Evolutionary conservation across 2,113 vertebrate genomes (phyloP).

Genomic region (Pycnonotus jocosus): DNA sequence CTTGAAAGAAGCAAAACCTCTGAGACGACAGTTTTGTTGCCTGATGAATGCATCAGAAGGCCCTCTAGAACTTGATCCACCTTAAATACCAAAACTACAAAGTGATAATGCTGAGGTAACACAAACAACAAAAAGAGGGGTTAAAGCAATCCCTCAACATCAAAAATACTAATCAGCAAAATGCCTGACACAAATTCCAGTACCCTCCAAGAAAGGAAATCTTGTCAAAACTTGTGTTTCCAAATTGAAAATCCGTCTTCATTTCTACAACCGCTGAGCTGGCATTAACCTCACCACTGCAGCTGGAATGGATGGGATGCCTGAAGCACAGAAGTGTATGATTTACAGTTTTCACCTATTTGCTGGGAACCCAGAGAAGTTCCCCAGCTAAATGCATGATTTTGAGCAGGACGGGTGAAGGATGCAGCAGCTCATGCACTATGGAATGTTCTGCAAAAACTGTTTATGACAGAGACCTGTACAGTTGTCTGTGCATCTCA

Average conservation of each 20-base stretch:
- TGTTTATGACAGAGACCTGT: not conserved
- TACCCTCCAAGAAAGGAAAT: not conserved
- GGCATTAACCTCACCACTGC: not conserved
- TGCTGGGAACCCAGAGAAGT: not conserved
- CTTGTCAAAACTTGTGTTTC: not conserved
- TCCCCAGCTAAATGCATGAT: not conserved
- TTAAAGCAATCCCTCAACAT: not conserved
- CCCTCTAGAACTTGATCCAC: not conserved
- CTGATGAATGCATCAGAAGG: not conserved
- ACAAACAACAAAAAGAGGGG: not conserved
- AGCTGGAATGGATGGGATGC: not conserved
- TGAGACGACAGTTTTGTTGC: not conserved
- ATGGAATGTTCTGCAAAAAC: not conserved
- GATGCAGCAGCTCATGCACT: not conserved
- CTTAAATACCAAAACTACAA: not conserved
- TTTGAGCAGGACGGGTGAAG: not conserved
- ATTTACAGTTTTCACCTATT: not conserved
- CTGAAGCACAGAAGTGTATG: not conserved
- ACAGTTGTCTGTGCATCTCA: not conserved
- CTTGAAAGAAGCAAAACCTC: not conserved
- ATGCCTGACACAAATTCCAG: not conserved
- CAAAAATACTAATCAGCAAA: not conserved
- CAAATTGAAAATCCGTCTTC: not conserved
- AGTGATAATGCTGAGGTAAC: not conserved
- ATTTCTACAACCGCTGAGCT: not conserved